Percentiles rank a stretch among this genome's conserved stretches.
These are phyloP conservation scores for Scytalopus superciliaris DNA, from an alignment of 2,113 vertebrate species.

Conservation along the genomic window DNA sequence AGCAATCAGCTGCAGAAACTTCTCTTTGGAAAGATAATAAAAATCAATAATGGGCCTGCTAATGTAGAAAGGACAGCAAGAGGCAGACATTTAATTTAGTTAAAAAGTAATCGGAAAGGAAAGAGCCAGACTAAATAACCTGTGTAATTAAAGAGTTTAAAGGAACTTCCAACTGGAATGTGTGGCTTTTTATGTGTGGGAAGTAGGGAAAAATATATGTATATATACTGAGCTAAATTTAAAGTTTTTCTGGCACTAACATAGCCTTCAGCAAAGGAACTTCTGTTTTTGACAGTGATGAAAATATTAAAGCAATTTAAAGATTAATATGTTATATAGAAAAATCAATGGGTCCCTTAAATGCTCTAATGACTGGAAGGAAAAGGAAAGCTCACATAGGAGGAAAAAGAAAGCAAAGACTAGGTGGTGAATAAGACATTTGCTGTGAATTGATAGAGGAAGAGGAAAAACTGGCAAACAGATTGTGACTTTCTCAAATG, in stretches of 20 bases:
- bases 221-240: slow-evolving; percentile 52
- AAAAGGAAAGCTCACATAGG: not conserved
- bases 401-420: not conserved
- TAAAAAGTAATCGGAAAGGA: slow-evolving; percentile 44
- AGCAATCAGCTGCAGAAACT: slow-evolving; percentile 13
- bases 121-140: slow-evolving; percentile 64
- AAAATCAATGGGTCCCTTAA: slow-evolving; percentile 4
- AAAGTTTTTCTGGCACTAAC: slow-evolving; percentile 26
- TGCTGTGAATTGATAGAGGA: slow-evolving; percentile 36
- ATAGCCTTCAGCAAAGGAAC: slow-evolving; percentile 44
- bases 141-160: slow-evolving; percentile 63
- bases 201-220: slow-evolving; percentile 41
- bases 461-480: slow-evolving; percentile 51
- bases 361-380: not conserved
- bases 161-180: slow-evolving; percentile 44
- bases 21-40: slow-evolving; percentile 54
- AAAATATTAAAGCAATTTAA: slow-evolving; percentile 45
- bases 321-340: slow-evolving; percentile 7
- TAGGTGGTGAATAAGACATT: not conserved
- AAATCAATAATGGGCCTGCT: slow-evolving; percentile 58
- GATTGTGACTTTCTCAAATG: slow-evolving; percentile 66
- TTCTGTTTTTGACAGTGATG: slow-evolving; percentile 50
- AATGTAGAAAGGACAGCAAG: slow-evolving; percentile 58
- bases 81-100: slow-evolving; percentile 50
- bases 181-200: slow-evolving; percentile 24